Evolutionary conservation across 2,888 invertebrate species (phyloP), one percentile per base, ranked within the genome.

Genomic region (Odiellus spinosus): DNA sequence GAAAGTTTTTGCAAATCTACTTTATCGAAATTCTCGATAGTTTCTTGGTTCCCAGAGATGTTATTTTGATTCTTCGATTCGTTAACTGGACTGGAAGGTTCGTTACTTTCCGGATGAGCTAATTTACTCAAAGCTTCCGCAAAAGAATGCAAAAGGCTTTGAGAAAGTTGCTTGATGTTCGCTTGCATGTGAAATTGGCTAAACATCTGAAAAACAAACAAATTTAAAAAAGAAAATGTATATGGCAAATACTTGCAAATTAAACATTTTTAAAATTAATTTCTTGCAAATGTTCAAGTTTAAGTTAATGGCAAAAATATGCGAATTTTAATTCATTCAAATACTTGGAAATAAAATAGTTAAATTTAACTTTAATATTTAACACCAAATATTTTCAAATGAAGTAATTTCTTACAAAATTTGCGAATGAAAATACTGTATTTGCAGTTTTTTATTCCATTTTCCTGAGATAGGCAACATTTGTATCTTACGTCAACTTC

Each of bases 401-500:
- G 26, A 26, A 26, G 8, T 26, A 26, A 26, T 26, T 26, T 6
- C 5, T 26, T 26, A 26, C 26, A 6, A 26, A 26, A 26, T 26
- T 26, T n/a, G n/a, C n/a, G n/a, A n/a, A n/a, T n/a, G n/a, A n/a
- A n/a, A n/a, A n/a, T n/a, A n/a, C n/a, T n/a, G n/a, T n/a, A n/a
- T n/a, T n/a, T n/a, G n/a, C n/a, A n/a, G n/a, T n/a, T n/a, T n/a
- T n/a, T n/a, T n/a, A n/a, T n/a, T n/a, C n/a, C n/a, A n/a, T n/a
- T n/a, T n/a, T n/a, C n/a, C n/a, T n/a, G n/a, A n/a, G n/a, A n/a
- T n/a, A n/a, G n/a, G n/a, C n/a, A n/a, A n/a, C n/a, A 26, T 6
- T 26, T 26, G 8, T 26, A 8, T 47, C 49, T 49, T 40, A 50
- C 53, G 20, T 55, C 56, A 5, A 67, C 67, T 66, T 80, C 82